A percentile compares a stretch with the other conserved stretches of the same genome.
These are phyloP conservation scores for Amniataba percoides DNA, from an alignment of 2,797 vertebrate genomes.

Conservation along the genomic window DNA sequence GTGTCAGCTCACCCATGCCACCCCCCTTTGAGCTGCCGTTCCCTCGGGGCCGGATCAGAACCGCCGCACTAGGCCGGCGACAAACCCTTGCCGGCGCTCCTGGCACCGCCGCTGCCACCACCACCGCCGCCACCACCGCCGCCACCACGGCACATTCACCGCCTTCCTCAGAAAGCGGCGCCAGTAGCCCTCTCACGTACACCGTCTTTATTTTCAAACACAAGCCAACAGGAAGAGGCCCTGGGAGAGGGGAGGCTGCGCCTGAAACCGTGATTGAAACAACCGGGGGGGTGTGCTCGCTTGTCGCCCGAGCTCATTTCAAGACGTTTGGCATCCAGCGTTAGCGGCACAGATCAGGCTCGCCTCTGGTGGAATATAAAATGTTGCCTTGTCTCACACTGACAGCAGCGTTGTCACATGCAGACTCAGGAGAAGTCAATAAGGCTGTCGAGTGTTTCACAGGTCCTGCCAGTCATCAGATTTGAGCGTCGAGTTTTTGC, in stretches of 20 bases:
- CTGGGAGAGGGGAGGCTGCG: conserved; percentile 39
- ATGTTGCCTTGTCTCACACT: conserved; percentile 59
- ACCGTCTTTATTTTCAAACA: conserved; percentile 56
- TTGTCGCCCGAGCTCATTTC: conserved; percentile 65
- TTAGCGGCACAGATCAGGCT: conserved; percentile 49
- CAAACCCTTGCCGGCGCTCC: conserved; percentile 40
- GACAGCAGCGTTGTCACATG: conserved; percentile 67
- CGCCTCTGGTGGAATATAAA: conserved; percentile 60
- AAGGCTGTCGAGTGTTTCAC: conserved; percentile 61
- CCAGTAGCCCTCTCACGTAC: conserved; percentile 35
- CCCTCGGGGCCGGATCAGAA: conserved; percentile 62
- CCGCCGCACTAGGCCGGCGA: conserved; percentile 25
- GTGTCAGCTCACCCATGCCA: conserved; percentile 66
- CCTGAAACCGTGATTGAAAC: conserved; percentile 60
- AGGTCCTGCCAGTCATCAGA: conserved; percentile 57
- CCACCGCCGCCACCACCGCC: conserved; percentile 14
- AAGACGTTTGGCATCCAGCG: conserved; percentile 56
- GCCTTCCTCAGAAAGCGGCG: conserved; percentile 34
- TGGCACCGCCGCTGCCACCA: conserved; percentile 2
- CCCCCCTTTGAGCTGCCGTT: conserved; percentile 44
- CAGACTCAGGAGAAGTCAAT: conserved; percentile 68
- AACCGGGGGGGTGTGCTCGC: conserved; percentile 52
- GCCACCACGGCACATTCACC: not conserved
- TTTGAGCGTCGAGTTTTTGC: conserved; percentile 8
- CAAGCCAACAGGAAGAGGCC: conserved; percentile 44